Percentiles rank a stretch among this genome's conserved stretches.
These are phyloP conservation scores for Centropyge bicolor DNA, from an alignment of 2,797 vertebrate species.

Conservation along the genomic window DNA sequence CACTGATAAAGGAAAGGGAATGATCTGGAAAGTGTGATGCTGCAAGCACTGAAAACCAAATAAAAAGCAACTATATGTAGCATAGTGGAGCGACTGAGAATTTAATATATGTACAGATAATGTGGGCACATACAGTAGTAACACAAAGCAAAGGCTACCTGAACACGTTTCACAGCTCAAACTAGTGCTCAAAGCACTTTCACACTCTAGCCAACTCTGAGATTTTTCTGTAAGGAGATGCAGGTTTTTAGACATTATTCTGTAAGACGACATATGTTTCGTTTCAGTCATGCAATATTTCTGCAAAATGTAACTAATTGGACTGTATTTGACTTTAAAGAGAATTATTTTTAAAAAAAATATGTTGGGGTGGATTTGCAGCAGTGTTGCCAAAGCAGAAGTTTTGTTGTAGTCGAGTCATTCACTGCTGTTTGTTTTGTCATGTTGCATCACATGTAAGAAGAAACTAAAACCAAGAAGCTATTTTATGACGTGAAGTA, in stretches of 20 bases:
- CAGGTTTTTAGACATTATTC: slow-evolving; percentile 29
- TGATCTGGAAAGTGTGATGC: slow-evolving; percentile 75
- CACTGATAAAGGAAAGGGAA: slow-evolving; percentile 82
- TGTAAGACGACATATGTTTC: slow-evolving; percentile 12
- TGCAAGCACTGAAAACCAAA: slow-evolving; percentile 87
- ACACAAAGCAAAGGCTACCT: slow-evolving; percentile 44
- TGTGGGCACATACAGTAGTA: slow-evolving; percentile 40
- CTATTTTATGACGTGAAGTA: background rate
- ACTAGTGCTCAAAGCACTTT: slow-evolving; percentile 75
- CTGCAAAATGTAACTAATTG: slow-evolving; percentile 20
- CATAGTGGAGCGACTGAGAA: slow-evolving; percentile 72
- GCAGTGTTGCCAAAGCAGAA: slow-evolving; percentile 67
- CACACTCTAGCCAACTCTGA: slow-evolving; percentile 57
- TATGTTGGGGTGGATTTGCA: slow-evolving; percentile 21
- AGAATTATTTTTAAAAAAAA: slow-evolving; percentile 32
- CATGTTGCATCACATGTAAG: background rate
- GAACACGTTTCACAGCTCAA: slow-evolving; percentile 56
- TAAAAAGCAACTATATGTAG: slow-evolving; percentile 86
- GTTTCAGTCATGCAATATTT: slow-evolving; percentile 23
- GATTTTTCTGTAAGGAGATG: slow-evolving; percentile 54
- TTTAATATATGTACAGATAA: slow-evolving; percentile 82
- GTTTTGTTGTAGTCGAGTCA: slow-evolving; percentile 23
- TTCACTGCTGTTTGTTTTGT: slow-evolving; percentile 20
- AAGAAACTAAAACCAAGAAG: slow-evolving; percentile 9
- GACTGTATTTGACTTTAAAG: slow-evolving; percentile 24